These are phyloP conservation scores for Macroglossus sobrinus DNA, from an alignment of 2,113 vertebrate genomes.

Conservation along the genomic window DNA sequence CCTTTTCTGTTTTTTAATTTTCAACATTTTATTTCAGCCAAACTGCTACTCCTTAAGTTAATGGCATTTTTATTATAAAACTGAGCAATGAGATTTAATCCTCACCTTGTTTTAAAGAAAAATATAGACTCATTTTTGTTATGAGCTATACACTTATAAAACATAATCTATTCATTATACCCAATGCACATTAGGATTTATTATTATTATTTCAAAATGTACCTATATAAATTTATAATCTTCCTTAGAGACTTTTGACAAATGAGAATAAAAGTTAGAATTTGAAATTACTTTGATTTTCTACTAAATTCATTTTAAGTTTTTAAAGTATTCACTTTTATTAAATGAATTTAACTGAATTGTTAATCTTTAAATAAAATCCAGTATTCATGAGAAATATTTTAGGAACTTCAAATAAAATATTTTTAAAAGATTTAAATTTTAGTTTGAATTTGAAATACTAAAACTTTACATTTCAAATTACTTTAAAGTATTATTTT, in stretches of 20 bases:
- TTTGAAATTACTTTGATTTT: conserved; percentile 1
- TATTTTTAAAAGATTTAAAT: neutral
- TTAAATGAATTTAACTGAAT: neutral
- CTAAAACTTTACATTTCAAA: neutral
- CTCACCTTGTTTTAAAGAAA: neutral
- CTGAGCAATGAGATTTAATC: neutral
- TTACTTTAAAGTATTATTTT: neutral
- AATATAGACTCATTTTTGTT: conserved; percentile 26
- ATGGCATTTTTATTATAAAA: neutral
- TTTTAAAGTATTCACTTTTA: neutral
- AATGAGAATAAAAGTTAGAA: conserved; percentile 38
- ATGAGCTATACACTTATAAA: neutral
- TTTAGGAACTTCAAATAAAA: neutral
- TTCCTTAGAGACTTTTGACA: conserved; percentile 24
- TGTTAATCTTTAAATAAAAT: conserved; percentile 21
- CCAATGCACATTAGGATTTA: neutral
- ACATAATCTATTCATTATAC: neutral
- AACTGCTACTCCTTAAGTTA: neutral
- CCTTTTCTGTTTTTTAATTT: neutral
- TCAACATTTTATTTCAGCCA: neutral
- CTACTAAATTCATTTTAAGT: neutral
- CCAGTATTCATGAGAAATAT: neutral
- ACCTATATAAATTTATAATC: neutral
- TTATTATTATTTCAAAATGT: neutral
- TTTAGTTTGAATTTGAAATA: conserved; percentile 28